Evolutionary conservation across 2,113 vertebrate species (phyloP), one percentile per base, ranked within the genome.

Genomic region (Larimichthys polyactis): DNA sequence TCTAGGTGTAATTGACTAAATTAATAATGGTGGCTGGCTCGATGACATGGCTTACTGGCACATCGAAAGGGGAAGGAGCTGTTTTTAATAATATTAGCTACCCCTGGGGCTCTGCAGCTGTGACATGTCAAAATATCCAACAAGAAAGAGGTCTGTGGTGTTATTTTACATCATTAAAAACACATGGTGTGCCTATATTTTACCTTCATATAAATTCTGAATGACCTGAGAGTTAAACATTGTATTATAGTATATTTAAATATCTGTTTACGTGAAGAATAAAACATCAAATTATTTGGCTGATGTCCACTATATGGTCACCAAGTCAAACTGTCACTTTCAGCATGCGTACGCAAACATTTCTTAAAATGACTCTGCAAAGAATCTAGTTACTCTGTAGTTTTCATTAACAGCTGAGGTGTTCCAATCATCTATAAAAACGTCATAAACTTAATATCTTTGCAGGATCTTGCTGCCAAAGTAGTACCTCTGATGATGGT

Each of bases 401-500:
- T 22, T 36, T 57, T 48, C 29, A 55, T 17, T 40, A 8, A 36
- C 36, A 40, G 36, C 1, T 40, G 36, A 40, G 36, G 36, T 40
- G 10, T 29, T n/a, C 11, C 24, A 55, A 27, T 54, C 12, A 54
- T 46, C 2, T 67, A 66, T 8, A 6, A 60, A 62, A 78, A 55
- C 1, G 0, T 54, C 11, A 24, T 55, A 19, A 67, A 59, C 16
- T 16, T 15, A 5, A 57, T 75, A 3, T 58, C 15, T 73, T 57
- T 32, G 22, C 49, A 49, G 59, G 20, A 40, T 54, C 11, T 54
- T 12, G 8, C 40, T 52, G 16, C 22, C n/a, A 49, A 17, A 40
- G 11, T 2, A 2, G 32, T 92, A 99, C 98, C 98, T 97, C 91
- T 99, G 98, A 91, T 99, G 98, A 84, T 99, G 98, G 83, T 99